Percentiles rank a stretch among this genome's conserved stretches.
Conservation (phyloP, 2,888 invertebrate genomes). For the Sarcophaga caerulescens region DNA sequence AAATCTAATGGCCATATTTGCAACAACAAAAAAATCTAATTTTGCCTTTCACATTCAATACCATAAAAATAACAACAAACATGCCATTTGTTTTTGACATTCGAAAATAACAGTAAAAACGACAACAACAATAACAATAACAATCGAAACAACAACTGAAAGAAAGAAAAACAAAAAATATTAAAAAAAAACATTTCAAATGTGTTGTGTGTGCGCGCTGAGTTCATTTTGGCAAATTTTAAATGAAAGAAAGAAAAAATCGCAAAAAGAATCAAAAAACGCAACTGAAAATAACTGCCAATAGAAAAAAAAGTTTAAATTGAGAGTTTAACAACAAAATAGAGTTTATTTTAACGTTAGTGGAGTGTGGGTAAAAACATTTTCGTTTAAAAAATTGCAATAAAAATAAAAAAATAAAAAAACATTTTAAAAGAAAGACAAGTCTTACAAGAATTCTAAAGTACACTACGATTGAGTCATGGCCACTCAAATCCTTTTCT, state of each 20-base stretch:
- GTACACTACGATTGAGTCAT: too few species aligned
- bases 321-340: slow-evolving; percentile 52
- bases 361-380: not conserved
- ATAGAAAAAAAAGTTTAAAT: slow-evolving; percentile 47
- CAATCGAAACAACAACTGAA: slow-evolving; percentile 8
- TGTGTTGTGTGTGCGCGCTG: not conserved
- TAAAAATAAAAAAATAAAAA: slow-evolving; percentile 1
- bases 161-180: not conserved
- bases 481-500: too few species aligned
- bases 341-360: not conserved
- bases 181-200: slow-evolving; percentile 30
- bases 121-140: slow-evolving; percentile 26
- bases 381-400: slow-evolving; percentile 15
- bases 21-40: slow-evolving; percentile 43
- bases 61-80: slow-evolving; percentile 42
- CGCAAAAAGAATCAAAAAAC: slow-evolving; percentile 14
- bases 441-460: not conserved
- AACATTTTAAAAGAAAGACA: not conserved
- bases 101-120: slow-evolving; percentile 14
- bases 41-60: slow-evolving; percentile 51
- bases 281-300: slow-evolving; percentile 27
- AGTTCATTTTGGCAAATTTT: slow-evolving; percentile 52
- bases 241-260: slow-evolving; percentile 27
- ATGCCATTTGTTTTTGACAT: slow-evolving; percentile 43
- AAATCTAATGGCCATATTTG: slow-evolving; percentile 44